Evolutionary conservation across 1,140 invertebrate genomes (phyloP).

Genomic region (Arctopsyche grandis): DNA sequence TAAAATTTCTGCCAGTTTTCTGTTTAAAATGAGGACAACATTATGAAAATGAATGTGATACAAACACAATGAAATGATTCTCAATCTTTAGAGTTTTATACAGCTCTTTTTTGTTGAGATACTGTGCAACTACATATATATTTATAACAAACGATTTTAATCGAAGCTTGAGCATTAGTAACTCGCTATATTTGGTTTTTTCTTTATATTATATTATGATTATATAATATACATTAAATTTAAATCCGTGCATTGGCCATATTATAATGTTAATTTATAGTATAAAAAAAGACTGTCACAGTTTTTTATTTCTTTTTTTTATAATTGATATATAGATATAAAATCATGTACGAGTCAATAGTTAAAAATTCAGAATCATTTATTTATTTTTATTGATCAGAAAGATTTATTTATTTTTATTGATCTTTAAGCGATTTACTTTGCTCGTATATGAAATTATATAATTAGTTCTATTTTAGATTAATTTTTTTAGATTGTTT

Average conservation of each 20-base stretch:
- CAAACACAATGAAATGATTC: neutral
- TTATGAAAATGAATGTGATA: slow-evolving; percentile 6
- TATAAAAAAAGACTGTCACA: slow-evolving; percentile 10
- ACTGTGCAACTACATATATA: neutral
- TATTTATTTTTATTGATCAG: neutral
- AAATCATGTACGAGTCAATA: slow-evolving; percentile 15
- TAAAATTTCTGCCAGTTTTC: slow-evolving; percentile 26
- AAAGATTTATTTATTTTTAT: neutral
- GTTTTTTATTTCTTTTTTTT: slow-evolving; percentile 26
- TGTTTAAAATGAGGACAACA: neutral
- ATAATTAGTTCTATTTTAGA: slow-evolving; percentile 4
- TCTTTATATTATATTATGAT: no score
- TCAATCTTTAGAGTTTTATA: neutral
- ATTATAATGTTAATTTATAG: slow-evolving; percentile 32
- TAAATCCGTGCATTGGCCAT: slow-evolving; percentile 4
- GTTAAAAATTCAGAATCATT: no score
- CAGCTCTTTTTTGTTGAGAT: neutral
- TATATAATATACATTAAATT: neutral
- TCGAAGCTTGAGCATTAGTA: neutral
- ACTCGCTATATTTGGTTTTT: neutral
- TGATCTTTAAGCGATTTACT: neutral
- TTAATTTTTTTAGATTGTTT: slow-evolving; percentile 24
- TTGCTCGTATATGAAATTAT: neutral
- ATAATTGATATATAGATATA: slow-evolving; percentile 7
- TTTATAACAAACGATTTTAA: neutral